phyloP scores from a whole-genome alignment of 2,888 invertebrate species.

The Dastarcus helophoroides region DNA sequence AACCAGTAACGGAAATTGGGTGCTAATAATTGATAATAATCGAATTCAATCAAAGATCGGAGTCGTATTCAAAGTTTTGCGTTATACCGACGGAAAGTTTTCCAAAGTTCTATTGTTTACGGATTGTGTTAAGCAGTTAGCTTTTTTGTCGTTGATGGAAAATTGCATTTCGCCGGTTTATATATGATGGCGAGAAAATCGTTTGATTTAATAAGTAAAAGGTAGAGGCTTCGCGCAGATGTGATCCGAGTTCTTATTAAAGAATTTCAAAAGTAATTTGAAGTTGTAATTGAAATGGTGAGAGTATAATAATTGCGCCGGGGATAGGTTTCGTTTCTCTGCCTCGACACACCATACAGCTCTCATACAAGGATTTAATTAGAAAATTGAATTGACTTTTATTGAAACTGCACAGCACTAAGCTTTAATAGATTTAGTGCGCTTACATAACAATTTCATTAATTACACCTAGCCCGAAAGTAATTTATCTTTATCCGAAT shows the following conservation, averaged over 20 bases:
- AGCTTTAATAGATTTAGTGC: slow-evolving; percentile 30
- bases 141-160: no score
- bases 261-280: slow-evolving; percentile 40
- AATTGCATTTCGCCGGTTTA: no score
- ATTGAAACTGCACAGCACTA: slow-evolving; percentile 34
- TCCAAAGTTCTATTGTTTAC: no score
- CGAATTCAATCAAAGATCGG: no score
- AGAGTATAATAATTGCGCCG: slow-evolving; percentile 37
- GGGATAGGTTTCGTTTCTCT: slow-evolving; percentile 30
- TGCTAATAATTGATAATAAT: no score
- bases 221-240: slow-evolving; percentile 21
- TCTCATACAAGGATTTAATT: slow-evolving; percentile 36
- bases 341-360: slow-evolving; percentile 23
- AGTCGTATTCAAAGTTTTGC: no score
- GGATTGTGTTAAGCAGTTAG: no score
- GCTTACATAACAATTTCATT: slow-evolving; percentile 32
- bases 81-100: no score
- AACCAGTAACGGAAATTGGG: no score
- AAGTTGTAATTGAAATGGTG: slow-evolving; percentile 41
- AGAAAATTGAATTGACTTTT: slow-evolving; percentile 37
- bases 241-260: slow-evolving; percentile 35
- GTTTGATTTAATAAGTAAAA: no score
- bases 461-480: slow-evolving; percentile 28
- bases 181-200: no score
- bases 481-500: slow-evolving; percentile 30